Conservation (phyloP, 2,113 vertebrate species). For the Xiphophorus hellerii region DNA sequence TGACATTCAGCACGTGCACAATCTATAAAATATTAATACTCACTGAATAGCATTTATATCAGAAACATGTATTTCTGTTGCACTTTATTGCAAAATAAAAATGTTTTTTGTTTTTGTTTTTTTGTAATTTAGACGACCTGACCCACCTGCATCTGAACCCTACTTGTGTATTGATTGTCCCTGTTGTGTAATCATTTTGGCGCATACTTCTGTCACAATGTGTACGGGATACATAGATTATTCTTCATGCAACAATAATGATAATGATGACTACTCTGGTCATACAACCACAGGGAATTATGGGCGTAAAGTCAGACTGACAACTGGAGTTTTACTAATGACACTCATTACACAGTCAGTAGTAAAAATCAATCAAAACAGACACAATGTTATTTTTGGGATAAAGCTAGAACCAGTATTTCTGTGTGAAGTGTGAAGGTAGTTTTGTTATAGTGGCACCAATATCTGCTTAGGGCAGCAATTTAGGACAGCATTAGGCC, state of each 20-base stretch:
- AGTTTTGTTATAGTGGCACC: no score
- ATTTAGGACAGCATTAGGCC: no score
- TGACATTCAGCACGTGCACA: neutral
- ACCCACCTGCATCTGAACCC: conserved; percentile 11
- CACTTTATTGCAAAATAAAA: neutral
- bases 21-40: neutral
- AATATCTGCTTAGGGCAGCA: no score
- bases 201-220: conserved; percentile 1
- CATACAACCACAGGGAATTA: conserved; percentile 54
- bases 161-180: conserved; percentile 26
- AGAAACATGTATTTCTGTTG: neutral
- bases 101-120: neutral
- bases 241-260: conserved; percentile 64
- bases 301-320: conserved; percentile 65
- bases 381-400: no score
- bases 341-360: conserved; percentile 43
- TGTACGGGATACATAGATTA: conserved; percentile 53
- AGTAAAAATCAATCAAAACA: no score
- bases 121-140: conserved; percentile 8
- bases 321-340: conserved; percentile 61
- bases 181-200: conserved; percentile 42
- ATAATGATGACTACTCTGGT: conserved; percentile 51
- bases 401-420: no score
- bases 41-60: neutral
- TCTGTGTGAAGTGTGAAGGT: no score